Conservation (phyloP, 2,888 invertebrate species). For the Congeria kusceri region DNA sequence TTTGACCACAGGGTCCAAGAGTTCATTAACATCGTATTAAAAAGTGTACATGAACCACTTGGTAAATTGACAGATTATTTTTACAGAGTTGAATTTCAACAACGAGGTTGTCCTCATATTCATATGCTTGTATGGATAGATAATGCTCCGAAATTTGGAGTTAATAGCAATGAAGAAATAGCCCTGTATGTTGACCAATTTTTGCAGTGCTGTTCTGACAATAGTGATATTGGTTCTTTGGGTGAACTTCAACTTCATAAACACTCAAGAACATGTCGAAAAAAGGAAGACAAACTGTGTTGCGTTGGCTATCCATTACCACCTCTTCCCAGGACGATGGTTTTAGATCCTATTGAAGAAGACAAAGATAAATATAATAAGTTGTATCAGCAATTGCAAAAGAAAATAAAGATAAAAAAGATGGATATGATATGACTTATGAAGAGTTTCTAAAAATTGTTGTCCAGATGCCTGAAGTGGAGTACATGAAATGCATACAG, state of each 20-base stretch:
- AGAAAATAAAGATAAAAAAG: conserved; percentile 29
- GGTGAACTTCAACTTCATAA: conserved; percentile 59
- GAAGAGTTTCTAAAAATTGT: conserved; percentile 32
- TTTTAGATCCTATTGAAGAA: conserved; percentile 33
- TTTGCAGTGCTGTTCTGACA: conserved; percentile 32
- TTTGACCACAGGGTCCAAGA: conserved; percentile 49
- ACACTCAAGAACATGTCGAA: conserved; percentile 56
- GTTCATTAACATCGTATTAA: conserved; percentile 39
- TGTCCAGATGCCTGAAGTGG: conserved; percentile 34
- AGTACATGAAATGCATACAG: conserved; percentile 50
- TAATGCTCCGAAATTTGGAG: conserved; percentile 45
- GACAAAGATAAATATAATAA: conserved; percentile 16
- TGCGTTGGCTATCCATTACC: conserved; percentile 20
- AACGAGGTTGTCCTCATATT: conserved; percentile 46
- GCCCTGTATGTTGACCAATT: conserved; percentile 38
- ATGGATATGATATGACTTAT: conserved; percentile 32
- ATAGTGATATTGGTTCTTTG: conserved; percentile 16
- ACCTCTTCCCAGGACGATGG: conserved; percentile 24
- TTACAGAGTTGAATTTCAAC: conserved; percentile 45
- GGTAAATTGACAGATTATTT: conserved; percentile 31
- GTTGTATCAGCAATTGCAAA: neutral
- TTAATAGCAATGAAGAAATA: conserved; percentile 27
- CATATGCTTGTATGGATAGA: conserved; percentile 46
- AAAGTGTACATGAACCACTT: conserved; percentile 21
- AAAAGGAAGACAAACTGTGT: conserved; percentile 13